Conservation (phyloP, 2,797 vertebrate species). For the Semaprochilodus insignis region DNA sequence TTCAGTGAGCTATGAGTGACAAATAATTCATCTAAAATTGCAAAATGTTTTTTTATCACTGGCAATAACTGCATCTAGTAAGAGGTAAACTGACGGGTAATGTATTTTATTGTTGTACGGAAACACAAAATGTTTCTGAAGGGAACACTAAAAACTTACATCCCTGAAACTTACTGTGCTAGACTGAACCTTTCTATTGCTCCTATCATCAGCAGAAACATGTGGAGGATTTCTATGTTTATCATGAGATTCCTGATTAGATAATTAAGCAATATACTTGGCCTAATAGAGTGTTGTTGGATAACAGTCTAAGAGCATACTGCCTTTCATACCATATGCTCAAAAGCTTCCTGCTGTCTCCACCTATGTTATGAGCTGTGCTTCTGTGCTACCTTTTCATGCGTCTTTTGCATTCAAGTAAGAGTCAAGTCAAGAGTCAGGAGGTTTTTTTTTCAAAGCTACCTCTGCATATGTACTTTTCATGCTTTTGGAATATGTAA, state of each 20-base stretch:
- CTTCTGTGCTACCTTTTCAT: slow-evolving; percentile 65
- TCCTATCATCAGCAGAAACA: not conserved
- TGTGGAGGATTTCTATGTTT: not conserved
- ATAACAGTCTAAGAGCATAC: not conserved
- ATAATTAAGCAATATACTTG: slow-evolving; percentile 62
- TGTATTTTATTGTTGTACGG: not conserved
- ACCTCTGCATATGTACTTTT: slow-evolving; percentile 72
- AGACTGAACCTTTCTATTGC: not conserved
- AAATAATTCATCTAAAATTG: not conserved
- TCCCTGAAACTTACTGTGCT: not conserved
- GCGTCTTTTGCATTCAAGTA: slow-evolving; percentile 76
- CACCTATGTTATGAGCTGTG: slow-evolving; percentile 66
- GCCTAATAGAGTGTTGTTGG: not conserved
- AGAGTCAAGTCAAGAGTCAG: slow-evolving; percentile 52
- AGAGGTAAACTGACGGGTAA: not conserved
- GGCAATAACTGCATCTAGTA: not conserved
- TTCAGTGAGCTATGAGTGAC: no score
- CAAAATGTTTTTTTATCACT: not conserved
- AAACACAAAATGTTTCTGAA: not conserved
- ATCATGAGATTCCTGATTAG: slow-evolving; percentile 54
- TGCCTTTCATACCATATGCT: not conserved
- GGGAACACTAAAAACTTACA: not conserved
- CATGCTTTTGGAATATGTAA: slow-evolving; percentile 76
- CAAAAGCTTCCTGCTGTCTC: not conserved
- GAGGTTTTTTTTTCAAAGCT: slow-evolving; percentile 76